These are phyloP conservation scores for Agonopterix heracliana DNA, from an alignment of 2,888 invertebrate species.

Conservation along the genomic window DNA sequence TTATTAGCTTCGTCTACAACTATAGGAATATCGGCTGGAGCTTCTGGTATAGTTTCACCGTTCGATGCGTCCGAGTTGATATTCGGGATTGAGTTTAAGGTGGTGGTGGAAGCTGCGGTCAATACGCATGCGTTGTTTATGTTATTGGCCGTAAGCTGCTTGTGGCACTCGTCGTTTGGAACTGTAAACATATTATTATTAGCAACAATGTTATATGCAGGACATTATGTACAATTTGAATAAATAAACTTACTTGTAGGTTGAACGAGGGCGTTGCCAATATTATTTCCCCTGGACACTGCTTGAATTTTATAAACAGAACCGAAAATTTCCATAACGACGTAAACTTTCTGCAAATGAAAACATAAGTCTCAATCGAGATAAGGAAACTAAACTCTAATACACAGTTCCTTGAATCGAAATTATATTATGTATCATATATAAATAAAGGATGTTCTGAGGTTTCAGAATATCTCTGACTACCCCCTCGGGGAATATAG, in stretches of 20 bases:
- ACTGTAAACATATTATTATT: constrained; percentile 26
- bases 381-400: no score
- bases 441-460: no score
- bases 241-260: constrained; percentile 24
- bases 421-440: neutral
- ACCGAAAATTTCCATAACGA: constrained; percentile 89
- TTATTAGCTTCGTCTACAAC: neutral
- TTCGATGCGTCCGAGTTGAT: neutral
- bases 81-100: neutral
- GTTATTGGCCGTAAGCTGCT: constrained; percentile 1
- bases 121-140: neutral
- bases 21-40: no score
- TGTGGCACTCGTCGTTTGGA: constrained; percentile 21
- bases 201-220: no score
- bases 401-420: neutral
- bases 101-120: neutral
- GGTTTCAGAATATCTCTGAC: no score
- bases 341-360: constrained; percentile 82
- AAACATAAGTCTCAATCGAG: no score
- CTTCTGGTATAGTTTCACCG: neutral
- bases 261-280: constrained; percentile 29
- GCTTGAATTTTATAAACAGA: constrained; percentile 86
- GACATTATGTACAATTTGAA: no score
- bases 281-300: constrained; percentile 63
- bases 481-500: no score